Conservation (phyloP, 2,113 vertebrate species). For the Oryzias javanicus region DNA sequence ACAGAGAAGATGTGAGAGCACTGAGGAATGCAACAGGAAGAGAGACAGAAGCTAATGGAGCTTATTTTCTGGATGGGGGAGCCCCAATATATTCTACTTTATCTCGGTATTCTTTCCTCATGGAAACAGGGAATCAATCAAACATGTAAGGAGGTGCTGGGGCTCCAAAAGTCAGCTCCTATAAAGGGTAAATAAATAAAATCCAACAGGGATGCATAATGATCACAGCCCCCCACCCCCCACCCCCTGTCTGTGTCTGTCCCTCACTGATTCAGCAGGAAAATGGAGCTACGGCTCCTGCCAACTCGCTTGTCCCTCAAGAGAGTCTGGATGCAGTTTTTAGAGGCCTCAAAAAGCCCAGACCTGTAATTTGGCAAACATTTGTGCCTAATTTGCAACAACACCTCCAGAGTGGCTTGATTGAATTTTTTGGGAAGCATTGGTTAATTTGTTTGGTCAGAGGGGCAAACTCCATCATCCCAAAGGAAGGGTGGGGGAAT, state of each 20-base stretch:
- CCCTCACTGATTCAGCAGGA: constrained; percentile 42
- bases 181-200: constrained; percentile 69
- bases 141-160: constrained; percentile 63
- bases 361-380: constrained; percentile 52
- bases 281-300: constrained; percentile 55
- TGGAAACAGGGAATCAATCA: constrained; percentile 77
- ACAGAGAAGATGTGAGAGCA: constrained; percentile 25
- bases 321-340: constrained; percentile 38
- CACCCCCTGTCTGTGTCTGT: constrained; percentile 41
- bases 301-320: constrained; percentile 30
- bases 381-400: constrained; percentile 52
- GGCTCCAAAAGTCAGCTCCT: constrained; percentile 57
- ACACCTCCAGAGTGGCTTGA: constrained; percentile 42
- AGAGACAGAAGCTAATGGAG: constrained; percentile 71
- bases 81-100: constrained; percentile 73
- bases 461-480: constrained; percentile 27
- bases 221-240: constrained; percentile 31
- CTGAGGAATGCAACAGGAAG: constrained; percentile 25
- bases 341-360: constrained; percentile 31
- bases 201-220: constrained; percentile 65
- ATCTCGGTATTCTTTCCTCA: constrained; percentile 66
- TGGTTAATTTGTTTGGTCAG: constrained; percentile 57
- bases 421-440: constrained; percentile 47
- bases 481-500: neutral
- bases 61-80: constrained; percentile 79